phyloP scores from a whole-genome alignment of 2,888 invertebrate genomes.

The Chloroclystis v-ata region DNA sequence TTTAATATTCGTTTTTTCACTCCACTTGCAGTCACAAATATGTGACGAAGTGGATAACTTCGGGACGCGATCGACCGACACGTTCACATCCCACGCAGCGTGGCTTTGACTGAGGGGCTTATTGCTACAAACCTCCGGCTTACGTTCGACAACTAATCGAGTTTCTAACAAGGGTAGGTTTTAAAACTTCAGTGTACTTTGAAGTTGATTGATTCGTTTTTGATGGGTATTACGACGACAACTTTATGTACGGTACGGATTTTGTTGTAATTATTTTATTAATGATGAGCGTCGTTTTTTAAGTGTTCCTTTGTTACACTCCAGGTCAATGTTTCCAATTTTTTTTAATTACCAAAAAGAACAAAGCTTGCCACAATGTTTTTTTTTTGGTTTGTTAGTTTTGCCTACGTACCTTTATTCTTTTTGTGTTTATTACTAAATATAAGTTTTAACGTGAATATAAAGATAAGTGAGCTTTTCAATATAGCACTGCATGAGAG shows the following conservation, averaged over 20 bases:
- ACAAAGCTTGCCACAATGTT: no score
- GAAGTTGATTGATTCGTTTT: conserved; percentile 26
- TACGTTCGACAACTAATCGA: conserved; percentile 5
- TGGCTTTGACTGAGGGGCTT: conserved; percentile 39
- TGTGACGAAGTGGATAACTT: conserved; percentile 65
- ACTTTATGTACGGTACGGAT: conserved; percentile 13
- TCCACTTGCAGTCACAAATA: conserved; percentile 63
- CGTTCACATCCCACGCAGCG: conserved; percentile 48
- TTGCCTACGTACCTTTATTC: no score
- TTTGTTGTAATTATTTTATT: no score
- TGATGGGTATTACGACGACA: conserved; percentile 17
- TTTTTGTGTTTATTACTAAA: no score
- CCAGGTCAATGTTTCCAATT: no score
- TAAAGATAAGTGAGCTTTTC: no score
- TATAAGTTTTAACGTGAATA: neutral
- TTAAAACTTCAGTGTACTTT: conserved; percentile 34
- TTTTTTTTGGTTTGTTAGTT: no score
- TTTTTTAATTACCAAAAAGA: no score
- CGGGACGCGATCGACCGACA: conserved; percentile 40
- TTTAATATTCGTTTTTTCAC: conserved; percentile 50
- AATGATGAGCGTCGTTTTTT: no score
- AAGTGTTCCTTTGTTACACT: no score
- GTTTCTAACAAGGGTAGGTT: conserved; percentile 17
- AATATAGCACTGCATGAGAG: neutral
- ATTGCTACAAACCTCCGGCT: neutral